Conservation (phyloP, 2,797 vertebrate genomes). For the Chrosomus eos region DNA sequence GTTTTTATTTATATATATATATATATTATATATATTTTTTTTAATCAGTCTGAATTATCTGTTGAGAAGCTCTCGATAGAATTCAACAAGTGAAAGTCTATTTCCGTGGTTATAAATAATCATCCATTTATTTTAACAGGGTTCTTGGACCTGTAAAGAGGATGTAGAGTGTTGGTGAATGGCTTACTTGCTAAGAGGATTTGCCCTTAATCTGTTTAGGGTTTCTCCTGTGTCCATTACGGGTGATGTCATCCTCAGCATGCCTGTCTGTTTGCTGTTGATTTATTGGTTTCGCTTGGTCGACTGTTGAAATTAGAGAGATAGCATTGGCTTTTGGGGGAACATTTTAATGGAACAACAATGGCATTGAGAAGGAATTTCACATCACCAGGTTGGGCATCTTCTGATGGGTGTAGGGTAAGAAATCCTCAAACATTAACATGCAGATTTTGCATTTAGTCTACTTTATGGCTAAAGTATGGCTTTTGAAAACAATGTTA, state of each 20-base stretch:
- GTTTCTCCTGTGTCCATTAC: slow-evolving; percentile 61
- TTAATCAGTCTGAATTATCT: neutral
- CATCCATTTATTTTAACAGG: slow-evolving; percentile 62
- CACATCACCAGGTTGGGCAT: slow-evolving; percentile 31
- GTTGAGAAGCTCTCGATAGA: neutral
- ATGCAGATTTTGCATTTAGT: neutral
- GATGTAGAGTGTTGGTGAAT: slow-evolving; percentile 63
- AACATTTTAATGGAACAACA: slow-evolving; percentile 27
- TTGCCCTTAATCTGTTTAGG: slow-evolving; percentile 73
- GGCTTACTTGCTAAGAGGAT: slow-evolving; percentile 74
- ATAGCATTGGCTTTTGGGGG: neutral
- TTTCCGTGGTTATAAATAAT: slow-evolving; percentile 61
- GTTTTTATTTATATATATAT: too few relatives aligned
- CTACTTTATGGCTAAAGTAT: neutral
- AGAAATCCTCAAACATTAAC: slow-evolving; percentile 47
- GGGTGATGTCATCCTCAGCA: slow-evolving; percentile 54
- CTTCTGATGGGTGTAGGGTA: slow-evolving; percentile 69
- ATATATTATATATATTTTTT: too few relatives aligned
- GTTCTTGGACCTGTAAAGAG: slow-evolving; percentile 56
- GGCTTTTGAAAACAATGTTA: too few relatives aligned
- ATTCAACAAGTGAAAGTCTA: slow-evolving; percentile 28
- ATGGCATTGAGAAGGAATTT: slow-evolving; percentile 68
- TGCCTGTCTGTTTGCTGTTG: slow-evolving; percentile 58
- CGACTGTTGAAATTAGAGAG: neutral
- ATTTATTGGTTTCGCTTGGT: slow-evolving; percentile 33